Evolutionary conservation across 2,797 vertebrate species (phyloP), one percentile per base, ranked within the genome.

Genomic region (Hylomyscus alleni): DNA sequence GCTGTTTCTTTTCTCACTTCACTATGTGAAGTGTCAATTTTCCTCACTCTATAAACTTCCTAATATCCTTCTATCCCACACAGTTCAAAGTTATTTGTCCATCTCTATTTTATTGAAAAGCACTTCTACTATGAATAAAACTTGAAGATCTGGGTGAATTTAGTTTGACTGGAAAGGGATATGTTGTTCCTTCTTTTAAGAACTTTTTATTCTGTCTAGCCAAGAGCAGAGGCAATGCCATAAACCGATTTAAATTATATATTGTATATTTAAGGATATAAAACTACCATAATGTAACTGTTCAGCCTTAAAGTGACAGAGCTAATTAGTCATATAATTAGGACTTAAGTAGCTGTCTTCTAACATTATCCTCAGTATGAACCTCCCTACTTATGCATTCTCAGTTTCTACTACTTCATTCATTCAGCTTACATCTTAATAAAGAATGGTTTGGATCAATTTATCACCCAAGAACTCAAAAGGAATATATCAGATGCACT

Each of bases 1-100:
- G 82, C 58, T 93, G 88, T 97, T 96, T 76, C 37, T 84, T 86
- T 65, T 83, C 92, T 94, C 81, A 97, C 9, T 88, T 96, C 60
- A 76, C 1, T 0, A 92, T 89, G 65, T 83, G 50, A 95, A 95
- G 34, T 44, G 13, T 75, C 82, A 20, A 75, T 78, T 89, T 85
- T 96, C 84, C 72, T 96, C 76, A 94, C 93, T 97, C 96, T 97
- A 88, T 95, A 96, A 87, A 69, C 13, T 93, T 95, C n/a, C 75
- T 80, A 96, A 96, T 85, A 94, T 88, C 91, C 13, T 58, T 89
- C 86, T 50, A 69, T 86, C n/a, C 85, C 85, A 86, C 56, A 47
- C 75, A 83, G 69, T 85, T 94, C 60, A 73, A 85, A 52, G 75
- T 82, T 90, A 92, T 84, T 81, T 91, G 75, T 31, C 62, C 22